These are phyloP conservation scores for Eublepharis macularius DNA, from an alignment of 2,113 vertebrate genomes.

Conservation along the genomic window DNA sequence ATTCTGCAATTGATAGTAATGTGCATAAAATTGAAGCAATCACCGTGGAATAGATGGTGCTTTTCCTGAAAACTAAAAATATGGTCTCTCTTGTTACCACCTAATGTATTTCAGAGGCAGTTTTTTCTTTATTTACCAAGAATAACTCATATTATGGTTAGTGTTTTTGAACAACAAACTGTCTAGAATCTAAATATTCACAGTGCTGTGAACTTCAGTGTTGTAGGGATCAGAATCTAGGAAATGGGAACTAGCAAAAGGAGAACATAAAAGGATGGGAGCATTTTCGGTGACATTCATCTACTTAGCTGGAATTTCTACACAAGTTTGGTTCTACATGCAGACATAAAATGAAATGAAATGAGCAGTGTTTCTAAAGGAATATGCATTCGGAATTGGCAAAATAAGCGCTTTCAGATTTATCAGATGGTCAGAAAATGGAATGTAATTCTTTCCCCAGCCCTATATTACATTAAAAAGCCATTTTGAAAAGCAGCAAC, in stretches of 20 bases:
- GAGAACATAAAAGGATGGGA: constrained; percentile 65
- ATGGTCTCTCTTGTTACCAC: constrained; percentile 8
- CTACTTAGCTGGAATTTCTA: constrained; percentile 57
- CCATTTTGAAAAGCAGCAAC: constrained; percentile 52
- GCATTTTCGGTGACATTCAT: constrained; percentile 53
- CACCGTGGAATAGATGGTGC: neutral
- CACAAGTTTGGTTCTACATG: constrained; percentile 40
- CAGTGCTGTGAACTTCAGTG: constrained; percentile 50
- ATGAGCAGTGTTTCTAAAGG: constrained; percentile 24
- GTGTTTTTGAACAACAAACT: constrained; percentile 59
- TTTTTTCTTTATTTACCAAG: constrained; percentile 50
- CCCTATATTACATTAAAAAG: constrained; percentile 35
- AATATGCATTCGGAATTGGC: constrained; percentile 16
- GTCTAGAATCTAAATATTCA: constrained; percentile 46
- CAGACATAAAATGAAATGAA: neutral
- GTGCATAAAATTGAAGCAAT: constrained; percentile 20
- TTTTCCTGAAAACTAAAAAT: constrained; percentile 38
- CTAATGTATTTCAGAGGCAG: constrained; percentile 45
- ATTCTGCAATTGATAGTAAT: constrained; percentile 39
- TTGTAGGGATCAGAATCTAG: constrained; percentile 61
- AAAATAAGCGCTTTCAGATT: constrained; percentile 34
- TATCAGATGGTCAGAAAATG: constrained; percentile 34
- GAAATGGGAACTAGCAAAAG: constrained; percentile 61
- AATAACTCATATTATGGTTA: constrained; percentile 38
- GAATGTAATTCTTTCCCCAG: constrained; percentile 22